Evolutionary conservation across 2,113 vertebrate species (phyloP).

Genomic region (Triplophysa tibetana): DNA sequence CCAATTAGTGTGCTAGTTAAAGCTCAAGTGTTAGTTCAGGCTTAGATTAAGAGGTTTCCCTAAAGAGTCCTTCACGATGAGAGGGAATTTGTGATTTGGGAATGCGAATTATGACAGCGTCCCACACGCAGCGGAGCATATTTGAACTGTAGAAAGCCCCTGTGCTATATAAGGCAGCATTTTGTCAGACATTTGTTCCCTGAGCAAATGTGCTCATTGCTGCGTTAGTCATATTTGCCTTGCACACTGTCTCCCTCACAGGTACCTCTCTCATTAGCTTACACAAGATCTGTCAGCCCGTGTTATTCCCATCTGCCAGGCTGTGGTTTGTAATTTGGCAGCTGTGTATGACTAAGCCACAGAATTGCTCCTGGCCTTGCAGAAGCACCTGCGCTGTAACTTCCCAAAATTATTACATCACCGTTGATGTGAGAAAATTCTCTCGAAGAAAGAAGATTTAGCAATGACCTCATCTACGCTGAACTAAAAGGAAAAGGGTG

Average conservation of each 20-base stretch:
- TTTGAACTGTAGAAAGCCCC: not conserved
- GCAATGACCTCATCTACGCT: conserved; percentile 39
- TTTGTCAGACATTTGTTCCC: conserved; percentile 20
- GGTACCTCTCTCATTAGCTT: conserved; percentile 38
- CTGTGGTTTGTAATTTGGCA: conserved; percentile 44
- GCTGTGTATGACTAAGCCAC: conserved; percentile 47
- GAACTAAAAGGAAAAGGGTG: not conserved
- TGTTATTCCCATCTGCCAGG: conserved; percentile 24
- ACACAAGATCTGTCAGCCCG: conserved; percentile 34
- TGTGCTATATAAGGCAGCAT: not conserved
- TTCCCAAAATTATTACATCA: conserved; percentile 29
- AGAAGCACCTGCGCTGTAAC: conserved; percentile 44
- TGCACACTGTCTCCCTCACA: not conserved
- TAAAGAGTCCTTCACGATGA: conserved; percentile 3
- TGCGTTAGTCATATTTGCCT: conserved; percentile 21
- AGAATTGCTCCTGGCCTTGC: conserved; percentile 16
- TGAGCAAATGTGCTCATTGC: conserved; percentile 11
- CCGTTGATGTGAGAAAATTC: not conserved
- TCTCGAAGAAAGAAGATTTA: conserved; percentile 37
- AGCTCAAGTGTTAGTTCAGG: not conserved
- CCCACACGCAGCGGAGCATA: too few species aligned
- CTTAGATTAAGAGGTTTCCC: not conserved
- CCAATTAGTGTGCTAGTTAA: conserved; percentile 12
- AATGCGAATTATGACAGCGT: not conserved
- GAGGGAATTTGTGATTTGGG: not conserved